Evolutionary conservation across 2,888 invertebrate genomes (phyloP).

Genomic region (Leptogaster cylindrica): DNA sequence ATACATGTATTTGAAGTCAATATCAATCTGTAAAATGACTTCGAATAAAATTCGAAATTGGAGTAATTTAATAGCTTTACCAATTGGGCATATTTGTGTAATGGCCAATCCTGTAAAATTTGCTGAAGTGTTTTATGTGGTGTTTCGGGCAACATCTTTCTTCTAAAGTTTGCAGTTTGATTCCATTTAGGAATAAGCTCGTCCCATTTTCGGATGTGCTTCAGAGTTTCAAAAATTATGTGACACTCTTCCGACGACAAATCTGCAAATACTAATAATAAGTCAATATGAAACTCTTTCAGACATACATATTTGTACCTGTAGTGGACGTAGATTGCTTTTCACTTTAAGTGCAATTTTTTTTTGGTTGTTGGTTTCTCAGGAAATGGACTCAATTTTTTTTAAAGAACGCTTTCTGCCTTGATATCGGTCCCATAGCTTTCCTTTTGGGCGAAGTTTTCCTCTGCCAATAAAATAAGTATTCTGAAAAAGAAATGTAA

Average conservation of each 20-base stretch:
- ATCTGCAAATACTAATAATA: neutral
- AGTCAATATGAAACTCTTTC: neutral
- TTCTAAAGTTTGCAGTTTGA: neutral
- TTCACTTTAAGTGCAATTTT: neutral
- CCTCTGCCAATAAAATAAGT: constrained; percentile 8
- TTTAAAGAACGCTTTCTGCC: neutral
- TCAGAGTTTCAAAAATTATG: neutral
- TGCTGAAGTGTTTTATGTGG: neutral
- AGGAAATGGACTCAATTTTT: neutral
- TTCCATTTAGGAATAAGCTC: neutral
- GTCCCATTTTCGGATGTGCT: neutral
- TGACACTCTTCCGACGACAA: neutral
- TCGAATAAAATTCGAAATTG: too few species aligned
- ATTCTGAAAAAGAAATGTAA: neutral
- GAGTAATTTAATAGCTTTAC: too few species aligned
- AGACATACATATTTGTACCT: neutral
- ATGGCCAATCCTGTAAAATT: neutral
- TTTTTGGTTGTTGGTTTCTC: neutral
- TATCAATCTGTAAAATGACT: too few species aligned
- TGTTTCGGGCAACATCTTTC: neutral
- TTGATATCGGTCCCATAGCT: constrained; percentile 9
- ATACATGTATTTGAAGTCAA: too few species aligned
- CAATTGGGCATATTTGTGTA: neutral
- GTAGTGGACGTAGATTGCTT: neutral
- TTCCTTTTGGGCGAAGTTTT: neutral